Conservation (phyloP, 35 echinoderm and acorn worm species). For the Stichopus chloronotus region DNA sequence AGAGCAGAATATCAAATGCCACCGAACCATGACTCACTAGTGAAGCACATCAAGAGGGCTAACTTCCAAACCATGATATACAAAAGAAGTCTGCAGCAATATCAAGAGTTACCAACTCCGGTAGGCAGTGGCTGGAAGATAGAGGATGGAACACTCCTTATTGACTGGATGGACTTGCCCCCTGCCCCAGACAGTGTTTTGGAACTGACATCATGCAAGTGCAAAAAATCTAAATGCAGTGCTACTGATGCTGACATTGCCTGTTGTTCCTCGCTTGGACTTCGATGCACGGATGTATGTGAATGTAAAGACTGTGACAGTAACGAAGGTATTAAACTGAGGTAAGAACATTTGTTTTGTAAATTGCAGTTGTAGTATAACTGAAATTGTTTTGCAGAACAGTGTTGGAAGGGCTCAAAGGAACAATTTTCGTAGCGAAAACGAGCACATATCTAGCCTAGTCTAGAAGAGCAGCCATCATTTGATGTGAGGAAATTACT, state of each 20-base stretch:
- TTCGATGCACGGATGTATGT: background rate
- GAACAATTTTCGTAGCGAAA: background rate
- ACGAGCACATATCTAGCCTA: background rate
- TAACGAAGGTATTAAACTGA: constrained; percentile 5
- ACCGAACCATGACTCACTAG: constrained; percentile 62
- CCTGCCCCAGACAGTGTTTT: constrained; percentile 26
- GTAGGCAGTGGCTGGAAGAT: background rate
- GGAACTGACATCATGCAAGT: background rate
- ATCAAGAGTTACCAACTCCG: background rate
- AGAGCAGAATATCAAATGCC: constrained; percentile 64
- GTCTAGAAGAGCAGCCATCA: background rate
- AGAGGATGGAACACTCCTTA: background rate
- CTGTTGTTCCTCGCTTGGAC: background rate
- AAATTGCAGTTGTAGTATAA: background rate
- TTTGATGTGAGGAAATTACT: too few relatives aligned
- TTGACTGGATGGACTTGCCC: constrained; percentile 6
- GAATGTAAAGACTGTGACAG: constrained; percentile 36
- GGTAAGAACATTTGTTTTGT: background rate
- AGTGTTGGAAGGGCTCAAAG: background rate
- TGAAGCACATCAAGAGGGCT: constrained; percentile 53
- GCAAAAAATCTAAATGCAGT: background rate
- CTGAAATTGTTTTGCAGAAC: background rate
- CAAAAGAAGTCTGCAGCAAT: background rate
- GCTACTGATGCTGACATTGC: background rate
- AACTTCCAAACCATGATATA: constrained; percentile 20